Conservation (phyloP, 2,797 vertebrate species). For the Phoeniculus purpureus region DNA sequence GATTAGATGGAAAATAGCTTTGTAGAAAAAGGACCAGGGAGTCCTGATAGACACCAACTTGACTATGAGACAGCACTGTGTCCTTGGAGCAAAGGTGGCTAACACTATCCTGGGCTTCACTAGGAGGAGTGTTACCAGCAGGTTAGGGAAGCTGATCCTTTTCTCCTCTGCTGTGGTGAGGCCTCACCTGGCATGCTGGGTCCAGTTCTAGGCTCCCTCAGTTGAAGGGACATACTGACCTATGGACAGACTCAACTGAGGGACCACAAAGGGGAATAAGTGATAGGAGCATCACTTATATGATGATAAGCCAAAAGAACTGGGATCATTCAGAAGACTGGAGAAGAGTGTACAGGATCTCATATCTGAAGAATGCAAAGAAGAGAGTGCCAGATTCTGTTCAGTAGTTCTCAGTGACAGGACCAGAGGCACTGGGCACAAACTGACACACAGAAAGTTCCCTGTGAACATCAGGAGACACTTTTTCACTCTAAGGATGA, state of each 20-base stretch:
- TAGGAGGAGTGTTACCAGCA: neutral
- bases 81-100: neutral
- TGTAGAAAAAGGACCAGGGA: neutral
- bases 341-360: neutral
- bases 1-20: neutral
- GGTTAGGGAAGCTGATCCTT: neutral
- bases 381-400: neutral
- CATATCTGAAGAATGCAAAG: neutral
- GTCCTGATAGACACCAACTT: neutral
- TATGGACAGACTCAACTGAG: neutral
- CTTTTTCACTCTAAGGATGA: neutral
- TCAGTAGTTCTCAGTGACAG: neutral
- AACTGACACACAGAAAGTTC: neutral
- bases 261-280: neutral
- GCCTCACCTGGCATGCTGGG: neutral
- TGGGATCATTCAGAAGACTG: neutral
- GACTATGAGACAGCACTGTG: neutral
- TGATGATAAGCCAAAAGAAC: neutral
- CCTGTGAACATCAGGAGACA: neutral
- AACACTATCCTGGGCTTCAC: neutral
- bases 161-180: neutral
- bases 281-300: neutral
- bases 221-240: neutral
- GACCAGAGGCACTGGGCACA: neutral
- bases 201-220: neutral